phyloP scores from a whole-genome alignment of 1,140 invertebrate species.

The Paracyclopina nana region DNA sequence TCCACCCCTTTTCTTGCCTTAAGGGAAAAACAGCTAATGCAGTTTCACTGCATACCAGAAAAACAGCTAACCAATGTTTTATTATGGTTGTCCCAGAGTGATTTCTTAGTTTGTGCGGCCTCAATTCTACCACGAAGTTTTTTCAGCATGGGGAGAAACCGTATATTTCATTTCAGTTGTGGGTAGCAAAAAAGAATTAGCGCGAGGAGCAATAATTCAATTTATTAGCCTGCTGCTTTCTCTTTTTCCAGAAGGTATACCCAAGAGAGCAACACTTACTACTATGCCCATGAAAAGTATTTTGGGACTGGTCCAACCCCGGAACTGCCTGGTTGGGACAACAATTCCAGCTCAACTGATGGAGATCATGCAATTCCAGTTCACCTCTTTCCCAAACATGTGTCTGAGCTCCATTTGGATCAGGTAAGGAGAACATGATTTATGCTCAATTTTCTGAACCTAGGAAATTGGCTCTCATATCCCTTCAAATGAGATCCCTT shows the following conservation, averaged over 20 bases:
- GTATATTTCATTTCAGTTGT: too few species aligned
- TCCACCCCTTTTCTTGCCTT: too few species aligned
- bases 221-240: neutral
- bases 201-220: neutral
- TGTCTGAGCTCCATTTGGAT: conserved; percentile 56
- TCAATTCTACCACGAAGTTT: too few species aligned
- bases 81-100: too few species aligned
- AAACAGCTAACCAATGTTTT: too few species aligned
- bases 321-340: conserved; percentile 11
- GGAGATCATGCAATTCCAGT: conserved; percentile 42
- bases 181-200: neutral
- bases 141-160: too few species aligned
- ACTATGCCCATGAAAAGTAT: conserved; percentile 14
- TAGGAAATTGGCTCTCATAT: too few species aligned
- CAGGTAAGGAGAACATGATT: conserved; percentile 13
- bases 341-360: neutral
- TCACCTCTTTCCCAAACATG: conserved; percentile 51
- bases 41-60: too few species aligned
- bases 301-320: neutral
- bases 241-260: conserved; percentile 13
- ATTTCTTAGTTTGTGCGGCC: too few species aligned
- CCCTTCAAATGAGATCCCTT: too few species aligned
- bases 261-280: conserved; percentile 4
- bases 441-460: neutral
- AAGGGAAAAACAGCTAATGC: too few species aligned